Evolutionary conservation across 2,888 invertebrate species (phyloP).

Genomic region (Acleris literana): DNA sequence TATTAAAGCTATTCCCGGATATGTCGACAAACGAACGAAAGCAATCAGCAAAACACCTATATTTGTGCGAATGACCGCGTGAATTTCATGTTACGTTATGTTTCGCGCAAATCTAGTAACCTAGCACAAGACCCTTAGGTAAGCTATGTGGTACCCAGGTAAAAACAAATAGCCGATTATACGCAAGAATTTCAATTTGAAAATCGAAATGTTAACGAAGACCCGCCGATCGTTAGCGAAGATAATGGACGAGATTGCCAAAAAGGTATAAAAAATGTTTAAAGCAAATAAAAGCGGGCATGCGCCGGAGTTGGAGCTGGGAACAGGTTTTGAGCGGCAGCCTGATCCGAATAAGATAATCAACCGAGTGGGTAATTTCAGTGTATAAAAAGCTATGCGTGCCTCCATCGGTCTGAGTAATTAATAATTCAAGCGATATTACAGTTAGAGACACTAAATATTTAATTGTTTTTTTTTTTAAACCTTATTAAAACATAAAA

Average conservation of each 20-base stretch:
- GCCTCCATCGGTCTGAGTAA: constrained; percentile 69
- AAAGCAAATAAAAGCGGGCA: constrained; percentile 80
- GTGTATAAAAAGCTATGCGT: constrained; percentile 66
- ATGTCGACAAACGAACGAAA: too few relatives aligned
- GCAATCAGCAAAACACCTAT: too few relatives aligned
- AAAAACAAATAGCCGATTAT: constrained; percentile 58
- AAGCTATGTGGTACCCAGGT: neutral
- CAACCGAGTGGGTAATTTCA: constrained; percentile 73
- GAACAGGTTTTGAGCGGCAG: constrained; percentile 67
- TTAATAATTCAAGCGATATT: constrained; percentile 36
- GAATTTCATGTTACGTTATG: neutral
- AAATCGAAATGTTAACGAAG: constrained; percentile 77
- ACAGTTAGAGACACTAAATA: constrained; percentile 24
- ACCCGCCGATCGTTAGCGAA: constrained; percentile 72
- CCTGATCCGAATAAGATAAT: constrained; percentile 78
- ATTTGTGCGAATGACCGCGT: too few relatives aligned
- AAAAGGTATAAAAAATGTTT: constrained; percentile 78
- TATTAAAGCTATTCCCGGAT: too few relatives aligned
- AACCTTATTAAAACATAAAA: neutral
- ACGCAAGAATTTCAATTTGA: constrained; percentile 66
- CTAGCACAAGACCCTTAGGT: neutral
- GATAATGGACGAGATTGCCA: constrained; percentile 79
- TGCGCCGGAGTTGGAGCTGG: constrained; percentile 55
- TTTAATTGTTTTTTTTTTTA: constrained; percentile 9
- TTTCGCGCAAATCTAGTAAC: neutral